Conservation (phyloP, 2,888 invertebrate species). For the Sthenelais limicola region DNA sequence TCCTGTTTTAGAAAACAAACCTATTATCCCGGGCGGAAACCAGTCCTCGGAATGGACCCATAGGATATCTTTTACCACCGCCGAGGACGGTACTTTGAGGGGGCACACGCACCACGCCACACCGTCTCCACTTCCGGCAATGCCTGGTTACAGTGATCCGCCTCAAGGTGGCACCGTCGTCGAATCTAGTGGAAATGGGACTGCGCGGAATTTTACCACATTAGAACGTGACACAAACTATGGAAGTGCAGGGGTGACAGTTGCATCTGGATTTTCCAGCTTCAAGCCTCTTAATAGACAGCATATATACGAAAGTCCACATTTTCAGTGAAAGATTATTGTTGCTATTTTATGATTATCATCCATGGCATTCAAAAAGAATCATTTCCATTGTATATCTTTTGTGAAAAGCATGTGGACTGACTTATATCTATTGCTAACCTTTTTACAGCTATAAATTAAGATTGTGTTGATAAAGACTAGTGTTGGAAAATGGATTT, state of each 20-base stretch:
- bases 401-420: too few relatives aligned
- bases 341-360: too few relatives aligned
- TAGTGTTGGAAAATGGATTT: too few relatives aligned
- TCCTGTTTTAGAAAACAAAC: conserved; percentile 33
- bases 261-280: conserved; percentile 24
- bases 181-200: not conserved
- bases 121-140: not conserved
- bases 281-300: conserved; percentile 9
- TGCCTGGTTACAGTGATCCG: conserved; percentile 32
- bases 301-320: conserved; percentile 29
- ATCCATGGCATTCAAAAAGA: too few relatives aligned
- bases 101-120: conserved; percentile 13
- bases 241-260: conserved; percentile 26
- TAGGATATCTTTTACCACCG: conserved; percentile 29
- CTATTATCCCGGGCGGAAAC: conserved; percentile 21
- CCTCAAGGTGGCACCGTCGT: conserved; percentile 6
- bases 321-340: conserved; percentile 31
- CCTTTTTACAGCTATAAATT: too few relatives aligned
- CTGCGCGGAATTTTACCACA: not conserved
- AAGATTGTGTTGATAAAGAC: too few relatives aligned
- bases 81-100: not conserved
- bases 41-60: conserved; percentile 22
- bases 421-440: too few relatives aligned
- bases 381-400: too few relatives aligned
- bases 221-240: conserved; percentile 29